Percentiles rank a stretch among this genome's conserved stretches.
phyloP scores from a whole-genome alignment of 2,888 invertebrate species.

The Drosophila borborema region DNA sequence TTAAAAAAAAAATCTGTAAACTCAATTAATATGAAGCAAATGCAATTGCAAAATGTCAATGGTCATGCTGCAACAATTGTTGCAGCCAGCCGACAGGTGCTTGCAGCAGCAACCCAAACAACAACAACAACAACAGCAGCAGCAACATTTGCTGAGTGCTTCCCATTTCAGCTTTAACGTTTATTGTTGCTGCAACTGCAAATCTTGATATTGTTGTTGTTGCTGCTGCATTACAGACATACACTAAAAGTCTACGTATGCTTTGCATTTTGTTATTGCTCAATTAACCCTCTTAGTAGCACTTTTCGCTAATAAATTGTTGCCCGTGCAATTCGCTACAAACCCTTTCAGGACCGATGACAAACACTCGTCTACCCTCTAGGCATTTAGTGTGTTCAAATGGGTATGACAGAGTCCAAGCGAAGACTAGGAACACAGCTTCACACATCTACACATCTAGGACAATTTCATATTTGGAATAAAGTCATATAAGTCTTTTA shows the following conservation, averaged over 20 bases:
- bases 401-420: not conserved
- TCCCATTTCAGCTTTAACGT: conserved; percentile 7
- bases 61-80: conserved; percentile 33
- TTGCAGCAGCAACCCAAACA: conserved; percentile 5
- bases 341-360: conserved; percentile 53
- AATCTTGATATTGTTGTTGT: conserved; percentile 42
- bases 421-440: not conserved
- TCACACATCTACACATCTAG: too few species aligned
- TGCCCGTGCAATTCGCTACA: conserved; percentile 26
- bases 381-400: not conserved
- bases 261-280: conserved; percentile 71
- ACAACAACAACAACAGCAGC: not conserved
- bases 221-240: conserved; percentile 48
- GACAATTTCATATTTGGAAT: not conserved
- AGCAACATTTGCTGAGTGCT: conserved; percentile 28
- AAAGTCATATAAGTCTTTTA: not conserved
- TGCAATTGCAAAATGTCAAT: conserved; percentile 34
- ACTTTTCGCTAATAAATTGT: conserved; percentile 65
- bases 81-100: conserved; percentile 31
- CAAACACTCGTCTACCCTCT: conserved; percentile 47
- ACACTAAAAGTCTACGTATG: conserved; percentile 45
- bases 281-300: conserved; percentile 70
- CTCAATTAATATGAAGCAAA: conserved; percentile 40
- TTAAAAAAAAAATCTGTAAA: conserved; percentile 56
- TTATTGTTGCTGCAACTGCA: conserved; percentile 30